Conservation (phyloP, 2,113 vertebrate genomes). For the Chaenogobius annularis region DNA sequence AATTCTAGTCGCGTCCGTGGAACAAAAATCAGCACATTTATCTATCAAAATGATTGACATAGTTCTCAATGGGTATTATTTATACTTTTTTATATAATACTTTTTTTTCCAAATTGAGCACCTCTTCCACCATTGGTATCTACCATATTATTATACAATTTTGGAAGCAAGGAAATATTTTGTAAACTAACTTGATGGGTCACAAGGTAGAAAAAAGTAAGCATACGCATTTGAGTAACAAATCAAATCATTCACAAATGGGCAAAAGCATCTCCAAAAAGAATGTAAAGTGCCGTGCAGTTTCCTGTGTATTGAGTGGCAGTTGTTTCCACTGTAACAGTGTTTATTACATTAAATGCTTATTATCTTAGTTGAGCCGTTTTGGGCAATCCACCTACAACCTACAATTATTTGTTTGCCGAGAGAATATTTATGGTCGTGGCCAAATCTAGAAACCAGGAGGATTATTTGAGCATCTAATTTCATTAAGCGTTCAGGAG, state of each 20-base stretch:
- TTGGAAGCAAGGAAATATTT: no score
- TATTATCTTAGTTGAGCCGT: neutral
- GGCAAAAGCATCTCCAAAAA: neutral
- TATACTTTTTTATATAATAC: no score
- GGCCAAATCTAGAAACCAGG: constrained; percentile 22
- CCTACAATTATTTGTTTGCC: neutral
- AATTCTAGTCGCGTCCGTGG: no score
- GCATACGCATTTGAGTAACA: neutral
- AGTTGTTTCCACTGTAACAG: neutral
- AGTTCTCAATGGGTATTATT: no score
- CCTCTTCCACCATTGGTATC: no score
- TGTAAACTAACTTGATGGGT: no score
- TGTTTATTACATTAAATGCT: neutral
- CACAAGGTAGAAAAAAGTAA: no score
- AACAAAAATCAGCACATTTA: no score
- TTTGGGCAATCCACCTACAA: neutral
- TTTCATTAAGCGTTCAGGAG: constrained; percentile 27
- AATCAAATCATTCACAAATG: neutral
- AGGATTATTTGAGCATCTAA: neutral
- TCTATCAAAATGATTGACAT: no score
- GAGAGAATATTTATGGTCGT: constrained; percentile 13
- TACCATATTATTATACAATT: no score
- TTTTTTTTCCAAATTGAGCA: no score
- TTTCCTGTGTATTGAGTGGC: neutral
- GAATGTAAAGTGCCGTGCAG: neutral